Evolutionary conservation across 2,113 vertebrate genomes (phyloP), one percentile per base, ranked within the genome.

Genomic region (Penelope pileata): DNA sequence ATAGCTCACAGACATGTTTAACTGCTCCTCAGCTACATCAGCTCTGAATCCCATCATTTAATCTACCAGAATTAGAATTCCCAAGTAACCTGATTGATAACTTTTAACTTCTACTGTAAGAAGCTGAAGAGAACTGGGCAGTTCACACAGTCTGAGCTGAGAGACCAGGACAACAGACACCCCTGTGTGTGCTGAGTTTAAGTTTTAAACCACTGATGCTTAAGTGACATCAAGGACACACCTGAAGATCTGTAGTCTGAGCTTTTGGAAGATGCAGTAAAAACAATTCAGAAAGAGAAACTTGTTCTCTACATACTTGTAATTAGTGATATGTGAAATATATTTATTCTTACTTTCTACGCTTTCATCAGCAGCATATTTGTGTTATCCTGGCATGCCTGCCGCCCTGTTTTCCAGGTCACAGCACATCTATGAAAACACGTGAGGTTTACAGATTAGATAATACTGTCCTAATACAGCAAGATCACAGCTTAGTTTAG

Each of bases 361-460:
- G 34, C 27, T 83, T 82, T 21, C 72, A 58, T 34, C 53, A 88
- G 84, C 87, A 92, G 64, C 79, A 29, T 4, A 3, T 42, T 77
- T 64, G 47, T 68, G 32, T 80, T 67, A 38, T 50, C 51, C 47
- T 85, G 78, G 36, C 59, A 83, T 73, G 72, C 77, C 72, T 78
- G 80, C 50, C 78, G 80, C 50, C 78, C 50, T 86, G 45, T 45
- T 86, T 93, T 85, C 81, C 85, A 73, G 91, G 76, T 67, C 54
- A 90, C 90, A 74, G 12, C 42, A 75, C 56, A 56, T 68, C 90
- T 30, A 72, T 83, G 32, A 51, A 79, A 91, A 93, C 13, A 42
- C 10, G 40, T 58, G 4, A 19, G 22, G 64, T 83, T 78, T 66
- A 60, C 45, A 29, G 22, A 63, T 88, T 24, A 32, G 45, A 5